Evolutionary conservation across 2,888 invertebrate genomes (phyloP).

Genomic region (Nebria brevicollis): DNA sequence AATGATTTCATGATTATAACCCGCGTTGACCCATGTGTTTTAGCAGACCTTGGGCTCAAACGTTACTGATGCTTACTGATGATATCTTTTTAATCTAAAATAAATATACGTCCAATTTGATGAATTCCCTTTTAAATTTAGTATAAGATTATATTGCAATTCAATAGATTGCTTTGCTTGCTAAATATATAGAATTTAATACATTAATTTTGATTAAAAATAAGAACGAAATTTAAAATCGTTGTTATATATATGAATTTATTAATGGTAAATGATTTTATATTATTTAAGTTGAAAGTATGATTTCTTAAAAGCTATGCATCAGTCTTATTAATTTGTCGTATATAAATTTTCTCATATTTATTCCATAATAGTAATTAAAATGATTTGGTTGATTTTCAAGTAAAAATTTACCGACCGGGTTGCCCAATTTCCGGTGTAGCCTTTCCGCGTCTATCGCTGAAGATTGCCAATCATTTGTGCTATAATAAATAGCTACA

Average conservation of each 20-base stretch:
- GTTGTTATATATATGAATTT: not conserved
- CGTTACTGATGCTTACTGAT: not conserved
- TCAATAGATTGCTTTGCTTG: too few relatives aligned
- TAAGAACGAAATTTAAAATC: too few relatives aligned
- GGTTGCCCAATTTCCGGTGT: constrained; percentile 63
- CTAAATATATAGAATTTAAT: too few relatives aligned
- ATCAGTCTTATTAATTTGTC: not conserved
- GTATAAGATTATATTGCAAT: too few relatives aligned
- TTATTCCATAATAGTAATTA: constrained; percentile 14
- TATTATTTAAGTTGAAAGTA: too few relatives aligned
- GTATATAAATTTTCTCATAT: not conserved
- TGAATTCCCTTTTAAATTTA: too few relatives aligned
- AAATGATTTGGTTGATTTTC: constrained; percentile 50
- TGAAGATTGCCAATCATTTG: constrained; percentile 73
- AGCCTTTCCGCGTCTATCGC: constrained; percentile 64
- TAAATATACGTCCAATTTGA: not conserved
- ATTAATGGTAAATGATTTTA: not conserved
- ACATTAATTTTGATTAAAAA: too few relatives aligned
- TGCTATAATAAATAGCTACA: constrained; percentile 73
- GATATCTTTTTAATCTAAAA: not conserved
- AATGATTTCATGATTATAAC: not conserved
- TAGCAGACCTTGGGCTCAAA: not conserved
- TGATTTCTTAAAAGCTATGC: not conserved
- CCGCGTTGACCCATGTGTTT: not conserved
- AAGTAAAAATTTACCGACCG: constrained; percentile 65